Evolutionary conservation across 2,797 vertebrate species (phyloP), one percentile per base, ranked within the genome.

Genomic region (Peromyscus melanophrys): DNA sequence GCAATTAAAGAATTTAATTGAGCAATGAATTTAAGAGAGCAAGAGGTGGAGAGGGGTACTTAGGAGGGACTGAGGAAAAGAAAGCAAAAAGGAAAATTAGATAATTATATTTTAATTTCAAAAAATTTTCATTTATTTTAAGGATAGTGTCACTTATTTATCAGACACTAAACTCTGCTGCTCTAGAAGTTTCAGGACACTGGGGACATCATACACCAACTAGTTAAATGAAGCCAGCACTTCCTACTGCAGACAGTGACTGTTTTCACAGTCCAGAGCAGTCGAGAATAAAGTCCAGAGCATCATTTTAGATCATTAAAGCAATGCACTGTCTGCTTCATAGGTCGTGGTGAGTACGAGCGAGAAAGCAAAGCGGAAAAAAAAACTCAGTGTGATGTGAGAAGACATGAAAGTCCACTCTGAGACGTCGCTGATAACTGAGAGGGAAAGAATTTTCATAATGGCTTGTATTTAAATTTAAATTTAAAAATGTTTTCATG

Each of bases 241-340:
- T 34, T 37, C 13, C 92, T 88, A 19, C 19, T 43, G 4, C 31
- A 93, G 85, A 83, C 2, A 57, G 25, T 57, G 86, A 27, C 7
- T 73, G 2, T 84, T 94, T 95, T 93, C 55, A 84, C 12, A 92
- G 59, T 82, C 80, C 46, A 81, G 25, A 84, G 69, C 71, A 93
- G 34, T 78, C 46, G 43, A 90, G 21, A 84, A 59, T 82, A 95
- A 95, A 90, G 81, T 85, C 59, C 78, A 94, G 73, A 69, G 21
- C 11, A 52, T 86, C 55, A 92, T 11, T 31, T 76, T 59, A 71
- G 29, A 84, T 6, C 29, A 87, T 55, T 96, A 81, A 43, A 92
- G n/a, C 81, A 97, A 94, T 46, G 31, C 2, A 65, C 1, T 87
- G 16, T 73, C 71, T 21, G 5, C 67, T 3, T 31, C 29, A 16